Base-by-base conservation (phyloP, 2,888 invertebrate species). In the Quadroppia sp. region DNA sequence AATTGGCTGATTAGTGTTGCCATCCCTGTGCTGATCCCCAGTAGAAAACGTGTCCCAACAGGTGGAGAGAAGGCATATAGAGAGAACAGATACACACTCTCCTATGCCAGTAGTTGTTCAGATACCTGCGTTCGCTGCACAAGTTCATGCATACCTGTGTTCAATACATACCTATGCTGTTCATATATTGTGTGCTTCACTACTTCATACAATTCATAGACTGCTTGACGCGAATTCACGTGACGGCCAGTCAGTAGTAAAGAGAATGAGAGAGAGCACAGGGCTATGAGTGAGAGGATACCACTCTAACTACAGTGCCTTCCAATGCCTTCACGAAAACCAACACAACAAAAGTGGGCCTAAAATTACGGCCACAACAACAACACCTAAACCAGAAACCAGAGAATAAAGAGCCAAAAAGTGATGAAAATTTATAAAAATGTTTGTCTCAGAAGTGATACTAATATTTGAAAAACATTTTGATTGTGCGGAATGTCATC, bases 181-280 rank as follows among this genome's bases (percentile, higher is more conserved):
- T 53, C 53, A 53, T 53, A 15, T 50, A 53, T 23, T 53, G 53
- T 53, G 28, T 25, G 20, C 50, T 36, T 36, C 36, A 36, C 36
- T 36, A 36, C 36, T 36, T 36, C 50, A 50, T 50, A 15, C 23
- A 23, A 53, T 17, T 53, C 23, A 25, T 53, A 53, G 53, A 53
- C 53, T 53, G 53, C 53, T 53, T 53, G 53, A 53, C 53, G 53
- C 53, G 53, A 53, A 25, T 53, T 53, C 53, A 53, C 53, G 53
- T 53, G 53, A 53, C 53, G 53, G 23, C 20, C 53, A 25, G n/a
- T 17, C 53, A 45, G 45, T 9, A 45, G 45, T 45, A 45, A 36
- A 36, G 36, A 36, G 36, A 36, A 36, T 36, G 36, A 36, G 9
- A 36, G 45, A 45, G 45, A 45, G 45, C 45, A 45, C 45, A 45